A percentile compares a stretch with the other conserved stretches of the same genome.
phyloP scores from a whole-genome alignment of 2,113 vertebrate species.

The Neotragus pygmaeus region DNA sequence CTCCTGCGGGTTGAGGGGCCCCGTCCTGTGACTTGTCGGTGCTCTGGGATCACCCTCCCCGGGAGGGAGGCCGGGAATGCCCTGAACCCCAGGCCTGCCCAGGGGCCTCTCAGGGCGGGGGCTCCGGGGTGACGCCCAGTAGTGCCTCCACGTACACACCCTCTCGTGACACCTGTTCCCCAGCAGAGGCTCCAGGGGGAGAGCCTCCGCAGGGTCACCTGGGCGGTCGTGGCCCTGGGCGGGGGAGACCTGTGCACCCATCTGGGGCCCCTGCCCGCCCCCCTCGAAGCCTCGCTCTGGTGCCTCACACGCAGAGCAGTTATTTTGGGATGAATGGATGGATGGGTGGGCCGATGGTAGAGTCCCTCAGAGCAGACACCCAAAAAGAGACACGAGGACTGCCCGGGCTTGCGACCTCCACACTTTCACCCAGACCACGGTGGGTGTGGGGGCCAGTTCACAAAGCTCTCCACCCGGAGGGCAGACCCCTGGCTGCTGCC shows the following conservation, averaged over 20 bases:
- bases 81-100: neutral
- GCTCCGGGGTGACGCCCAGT: too few species aligned
- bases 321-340: neutral
- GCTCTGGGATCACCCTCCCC: neutral
- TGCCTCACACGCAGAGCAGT: fast-evolving
- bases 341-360: neutral
- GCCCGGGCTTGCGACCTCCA: fast-evolving
- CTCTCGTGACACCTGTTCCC: neutral
- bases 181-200: neutral
- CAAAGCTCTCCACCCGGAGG: neutral
- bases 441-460: neutral
- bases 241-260: neutral
- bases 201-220: neutral
- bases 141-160: neutral
- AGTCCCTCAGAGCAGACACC: too few species aligned
- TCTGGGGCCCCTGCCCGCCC: too few species aligned
- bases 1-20: neutral
- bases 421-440: fast-evolving
- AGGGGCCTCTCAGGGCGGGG: fast-evolving
- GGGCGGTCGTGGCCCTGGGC: fast-evolving
- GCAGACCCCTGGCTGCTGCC: too few species aligned
- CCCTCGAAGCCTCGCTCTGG: neutral
- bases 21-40: fast-evolving
- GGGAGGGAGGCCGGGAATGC: fast-evolving
- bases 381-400: fast-evolving